Percentiles rank a stretch among this genome's conserved stretches.
Evolutionary conservation across 2,888 invertebrate species (phyloP).

Genomic region (Eristalis arbustorum): DNA sequence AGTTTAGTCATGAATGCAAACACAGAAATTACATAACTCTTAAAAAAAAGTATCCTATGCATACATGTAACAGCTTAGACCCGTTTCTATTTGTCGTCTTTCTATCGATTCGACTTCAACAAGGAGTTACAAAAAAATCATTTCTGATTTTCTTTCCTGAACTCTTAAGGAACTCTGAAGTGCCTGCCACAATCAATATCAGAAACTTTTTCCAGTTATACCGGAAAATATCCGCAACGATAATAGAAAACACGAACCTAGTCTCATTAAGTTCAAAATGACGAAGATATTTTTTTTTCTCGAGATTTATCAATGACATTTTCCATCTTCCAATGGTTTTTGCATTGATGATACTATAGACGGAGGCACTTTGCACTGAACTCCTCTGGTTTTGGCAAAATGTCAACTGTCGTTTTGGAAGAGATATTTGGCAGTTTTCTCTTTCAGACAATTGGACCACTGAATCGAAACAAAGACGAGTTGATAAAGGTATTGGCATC

Average conservation of each 20-base stretch:
- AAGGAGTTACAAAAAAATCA: too few relatives aligned
- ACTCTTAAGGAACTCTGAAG: not conserved
- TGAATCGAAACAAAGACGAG: not conserved
- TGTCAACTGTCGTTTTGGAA: not conserved
- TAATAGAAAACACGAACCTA: not conserved
- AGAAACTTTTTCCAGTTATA: not conserved
- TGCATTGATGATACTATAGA: not conserved
- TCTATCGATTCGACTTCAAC: too few relatives aligned
- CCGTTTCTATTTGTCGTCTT: too few relatives aligned
- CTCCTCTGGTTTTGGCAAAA: not conserved
- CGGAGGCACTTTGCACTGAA: not conserved
- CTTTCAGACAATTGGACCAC: not conserved
- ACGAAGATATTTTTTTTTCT: not conserved
- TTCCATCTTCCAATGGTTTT: not conserved
- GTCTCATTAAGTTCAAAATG: not conserved
- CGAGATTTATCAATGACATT: not conserved
- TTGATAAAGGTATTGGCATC: not conserved
- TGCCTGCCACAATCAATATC: not conserved
- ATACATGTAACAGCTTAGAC: too few relatives aligned
- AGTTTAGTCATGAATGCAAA: too few relatives aligned
- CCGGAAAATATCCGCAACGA: not conserved
- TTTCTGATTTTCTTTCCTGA: too few relatives aligned
- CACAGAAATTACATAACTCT: too few relatives aligned
- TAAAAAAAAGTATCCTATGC: too few relatives aligned
- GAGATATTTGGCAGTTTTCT: not conserved